Base-by-base conservation (phyloP, 2,797 vertebrate species). In the Rhadinocentrus ornatus region DNA sequence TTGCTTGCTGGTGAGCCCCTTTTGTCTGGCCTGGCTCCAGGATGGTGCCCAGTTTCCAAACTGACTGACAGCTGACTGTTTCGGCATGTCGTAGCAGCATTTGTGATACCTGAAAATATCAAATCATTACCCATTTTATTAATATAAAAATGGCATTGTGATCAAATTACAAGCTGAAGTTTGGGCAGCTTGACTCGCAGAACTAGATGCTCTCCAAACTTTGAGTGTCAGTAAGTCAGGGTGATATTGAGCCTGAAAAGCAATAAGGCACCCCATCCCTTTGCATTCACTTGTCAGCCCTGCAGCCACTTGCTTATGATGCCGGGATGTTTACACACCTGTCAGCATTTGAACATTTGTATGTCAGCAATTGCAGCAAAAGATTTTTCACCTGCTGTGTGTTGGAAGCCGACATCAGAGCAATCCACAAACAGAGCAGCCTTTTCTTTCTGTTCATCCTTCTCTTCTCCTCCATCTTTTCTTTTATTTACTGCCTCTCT, bases 291-390 rank as follows among this genome's bases (percentile, higher is more conserved):
- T 75, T 65, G 61, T 24, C 18, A 52, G 61, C 12, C 31, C 66
- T 32, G 61, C 74, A 39, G 71, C 68, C 13, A 2, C 41, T 58
- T 1, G 16, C 41, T 44, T 20, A 27, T 64, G 67, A 59, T n/a
- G 58, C 78, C 56, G 3, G 18, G 12, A 4, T 72, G 70, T 78
- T 75, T 50, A 16, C 61, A 57, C 66, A 70, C 18, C 66, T 29
- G 64, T 83, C 80, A 84, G 76, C 77, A 12, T 76, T 41, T 41
- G n/a, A 29, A 11, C 50, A 37, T 74, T 74, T 70, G 44, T 55
- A 16, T 62, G 77, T 86, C 78, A 80, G 78, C 81, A 32, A 10
- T 71, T 34, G 35, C 58, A 37, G 48, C 60, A 6, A 39, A 62
- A 8, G 13, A 18, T 57, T 53, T n/a, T 31, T 46, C 41, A 2